Evolutionary conservation across 2,113 vertebrate genomes (phyloP), one percentile per base, ranked within the genome.

Genomic region (Chlamydotis undulata): DNA sequence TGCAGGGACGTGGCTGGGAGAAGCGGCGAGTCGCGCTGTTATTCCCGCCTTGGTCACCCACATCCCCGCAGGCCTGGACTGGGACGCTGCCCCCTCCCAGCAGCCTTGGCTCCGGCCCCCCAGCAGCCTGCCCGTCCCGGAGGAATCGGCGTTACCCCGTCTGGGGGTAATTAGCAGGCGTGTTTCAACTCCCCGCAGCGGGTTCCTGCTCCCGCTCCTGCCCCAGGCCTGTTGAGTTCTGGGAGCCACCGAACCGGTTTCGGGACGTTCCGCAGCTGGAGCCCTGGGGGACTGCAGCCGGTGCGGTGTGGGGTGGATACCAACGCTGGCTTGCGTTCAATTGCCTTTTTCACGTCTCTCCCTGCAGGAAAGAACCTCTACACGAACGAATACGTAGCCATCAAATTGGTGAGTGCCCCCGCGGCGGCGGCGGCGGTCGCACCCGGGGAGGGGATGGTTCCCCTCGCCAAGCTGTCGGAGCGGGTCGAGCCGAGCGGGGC

Each of bases 311-410:
- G 50, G 71, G 39, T 39, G 28, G 24, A 10, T 24, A 41, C 49
- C 26, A 59, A 45, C 15, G 12, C 56, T 86, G 41, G 1, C 47
- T 37, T 47, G 22, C 23, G 59, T 43, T 39, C 82, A 60, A 23
- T 8, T 4, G 1, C 45, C 29, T 96, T 61, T 14, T 26, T 19
- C 7, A 1, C 59, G 15, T 96, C 33, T 93, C 60, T 93, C 53
- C 65, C 70, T 70, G 26, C 97, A 98, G 98, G 98, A 73, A 98
- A 98, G 97, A 99, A 99, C 96, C 98, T 99, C 76, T 99, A 99
- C 97, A 99, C 99, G 43, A 99, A 99, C 3, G 99, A 99, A 98
- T 99, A 99, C 31, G 99, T 99, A 97, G 99, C 99, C 87, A 99
- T 99, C 95, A 99, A 99, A 98, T 97, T 99, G 99, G 99, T 99